Evolutionary conservation across 2,888 invertebrate genomes (phyloP).

Genomic region (Yponomeuta evonymella): DNA sequence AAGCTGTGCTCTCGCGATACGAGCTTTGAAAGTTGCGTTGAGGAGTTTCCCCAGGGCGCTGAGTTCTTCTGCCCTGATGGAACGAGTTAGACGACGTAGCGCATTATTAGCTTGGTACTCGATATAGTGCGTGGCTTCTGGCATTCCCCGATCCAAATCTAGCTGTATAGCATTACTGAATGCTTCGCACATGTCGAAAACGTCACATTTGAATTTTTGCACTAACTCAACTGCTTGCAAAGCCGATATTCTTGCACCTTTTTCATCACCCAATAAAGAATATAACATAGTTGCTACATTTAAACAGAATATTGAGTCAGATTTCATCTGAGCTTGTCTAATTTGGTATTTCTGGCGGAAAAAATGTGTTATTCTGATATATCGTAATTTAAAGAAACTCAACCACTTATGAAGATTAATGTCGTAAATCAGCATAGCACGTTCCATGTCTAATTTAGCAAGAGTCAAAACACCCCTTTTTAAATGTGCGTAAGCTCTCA

Average conservation of each 20-base stretch:
- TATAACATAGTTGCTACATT: slow-evolving; percentile 55
- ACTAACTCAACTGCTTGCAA: slow-evolving; percentile 47
- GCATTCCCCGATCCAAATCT: slow-evolving; percentile 54
- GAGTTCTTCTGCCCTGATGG: slow-evolving; percentile 59
- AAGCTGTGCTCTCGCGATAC: slow-evolving; percentile 50
- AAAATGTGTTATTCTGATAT: slow-evolving; percentile 22
- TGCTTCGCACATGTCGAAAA: slow-evolving; percentile 60
- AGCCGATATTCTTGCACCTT: slow-evolving; percentile 42
- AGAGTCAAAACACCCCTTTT: slow-evolving; percentile 37
- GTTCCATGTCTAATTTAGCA: slow-evolving; percentile 48
- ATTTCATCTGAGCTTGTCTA: slow-evolving; percentile 36
- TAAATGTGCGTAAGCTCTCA: slow-evolving; percentile 49
- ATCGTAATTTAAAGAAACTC: slow-evolving; percentile 39
- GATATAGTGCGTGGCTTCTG: slow-evolving; percentile 49
- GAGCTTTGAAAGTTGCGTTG: slow-evolving; percentile 56
- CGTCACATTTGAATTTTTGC: slow-evolving; percentile 49
- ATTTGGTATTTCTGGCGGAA: slow-evolving; percentile 37
- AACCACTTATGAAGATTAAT: slow-evolving; percentile 48
- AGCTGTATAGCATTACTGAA: slow-evolving; percentile 65
- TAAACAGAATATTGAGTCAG: slow-evolving; percentile 56
- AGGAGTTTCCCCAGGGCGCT: slow-evolving; percentile 63
- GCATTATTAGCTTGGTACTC: slow-evolving; percentile 47
- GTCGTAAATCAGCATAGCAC: slow-evolving; percentile 46
- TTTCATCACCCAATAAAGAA: slow-evolving; percentile 48
- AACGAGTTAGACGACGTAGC: slow-evolving; percentile 41